Evolutionary conservation across 2,888 invertebrate species (phyloP).

Genomic region (Diarsia mendica): DNA sequence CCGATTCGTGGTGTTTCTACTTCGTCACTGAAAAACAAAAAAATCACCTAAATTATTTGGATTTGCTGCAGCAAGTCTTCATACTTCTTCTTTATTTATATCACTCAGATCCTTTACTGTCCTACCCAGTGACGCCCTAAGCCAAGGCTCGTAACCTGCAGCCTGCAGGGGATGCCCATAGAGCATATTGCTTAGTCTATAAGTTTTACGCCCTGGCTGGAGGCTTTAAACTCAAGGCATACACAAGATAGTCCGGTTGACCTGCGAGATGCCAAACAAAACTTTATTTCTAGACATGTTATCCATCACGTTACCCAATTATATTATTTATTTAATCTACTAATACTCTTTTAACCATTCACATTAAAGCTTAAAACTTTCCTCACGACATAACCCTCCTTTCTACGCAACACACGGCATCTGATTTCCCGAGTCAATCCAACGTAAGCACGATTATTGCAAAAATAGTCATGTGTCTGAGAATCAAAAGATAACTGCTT

Average conservation of each 20-base stretch:
- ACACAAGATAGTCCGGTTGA: too few species aligned
- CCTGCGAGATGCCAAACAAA: too few species aligned
- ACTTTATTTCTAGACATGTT: not conserved
- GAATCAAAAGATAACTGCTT: conserved; percentile 13
- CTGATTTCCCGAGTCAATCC: not conserved
- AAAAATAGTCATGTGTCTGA: conserved; percentile 1
- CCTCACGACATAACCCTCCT: not conserved
- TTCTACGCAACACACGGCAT: not conserved
- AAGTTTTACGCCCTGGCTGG: too few species aligned
- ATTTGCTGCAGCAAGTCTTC: not conserved
- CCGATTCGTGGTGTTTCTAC: not conserved
- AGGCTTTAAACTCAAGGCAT: too few species aligned
- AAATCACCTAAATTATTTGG: not conserved
- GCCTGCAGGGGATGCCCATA: too few species aligned
- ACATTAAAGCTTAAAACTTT: not conserved
- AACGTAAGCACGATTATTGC: not conserved
- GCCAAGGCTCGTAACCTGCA: too few species aligned
- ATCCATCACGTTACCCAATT: not conserved
- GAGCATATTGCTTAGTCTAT: too few species aligned
- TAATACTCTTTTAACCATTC: too few species aligned
- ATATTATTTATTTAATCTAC: not conserved
- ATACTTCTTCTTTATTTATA: not conserved
- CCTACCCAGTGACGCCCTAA: too few species aligned
- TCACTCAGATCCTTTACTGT: too few species aligned
- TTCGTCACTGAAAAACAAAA: not conserved